Evolutionary conservation across 2,797 vertebrate genomes (phyloP).

Genomic region (Labroides dimidiatus): DNA sequence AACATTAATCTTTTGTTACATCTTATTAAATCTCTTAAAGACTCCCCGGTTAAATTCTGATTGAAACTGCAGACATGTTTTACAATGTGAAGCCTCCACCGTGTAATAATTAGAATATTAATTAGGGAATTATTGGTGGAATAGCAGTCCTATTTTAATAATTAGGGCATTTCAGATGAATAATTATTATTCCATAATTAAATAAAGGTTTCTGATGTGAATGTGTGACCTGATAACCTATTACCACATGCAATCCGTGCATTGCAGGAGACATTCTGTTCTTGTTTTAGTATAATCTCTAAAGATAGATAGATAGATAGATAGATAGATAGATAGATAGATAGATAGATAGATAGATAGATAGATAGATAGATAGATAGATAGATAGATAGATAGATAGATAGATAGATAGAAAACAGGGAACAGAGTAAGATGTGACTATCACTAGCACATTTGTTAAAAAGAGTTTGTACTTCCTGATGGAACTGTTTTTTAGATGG

Average conservation of each 20-base stretch:
- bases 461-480: neutral
- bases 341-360: too few relatives aligned
- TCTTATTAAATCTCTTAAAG: conserved; percentile 40
- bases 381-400: too few relatives aligned
- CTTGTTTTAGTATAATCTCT: conserved; percentile 11
- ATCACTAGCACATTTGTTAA: conserved; percentile 7
- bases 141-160: conserved; percentile 58
- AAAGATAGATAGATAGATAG: neutral
- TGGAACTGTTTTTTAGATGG: neutral
- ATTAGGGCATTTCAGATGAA: conserved; percentile 61
- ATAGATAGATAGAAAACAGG: too few relatives aligned
- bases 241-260: neutral
- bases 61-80: conserved; percentile 33
- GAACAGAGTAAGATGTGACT: conserved; percentile 23
- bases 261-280: conserved; percentile 4
- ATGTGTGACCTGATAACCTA: conserved; percentile 48
- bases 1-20: conserved; percentile 35
- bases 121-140: conserved; percentile 61
- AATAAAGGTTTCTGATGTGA: conserved; percentile 52
- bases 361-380: too few relatives aligned
- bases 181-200: conserved; percentile 71
- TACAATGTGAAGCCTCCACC: conserved; percentile 25
- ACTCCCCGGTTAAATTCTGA: conserved; percentile 22
- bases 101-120: conserved; percentile 62
- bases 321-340: too few relatives aligned